phyloP scores from a whole-genome alignment of 2,888 invertebrate genomes.

The Watsonalla cultraria region DNA sequence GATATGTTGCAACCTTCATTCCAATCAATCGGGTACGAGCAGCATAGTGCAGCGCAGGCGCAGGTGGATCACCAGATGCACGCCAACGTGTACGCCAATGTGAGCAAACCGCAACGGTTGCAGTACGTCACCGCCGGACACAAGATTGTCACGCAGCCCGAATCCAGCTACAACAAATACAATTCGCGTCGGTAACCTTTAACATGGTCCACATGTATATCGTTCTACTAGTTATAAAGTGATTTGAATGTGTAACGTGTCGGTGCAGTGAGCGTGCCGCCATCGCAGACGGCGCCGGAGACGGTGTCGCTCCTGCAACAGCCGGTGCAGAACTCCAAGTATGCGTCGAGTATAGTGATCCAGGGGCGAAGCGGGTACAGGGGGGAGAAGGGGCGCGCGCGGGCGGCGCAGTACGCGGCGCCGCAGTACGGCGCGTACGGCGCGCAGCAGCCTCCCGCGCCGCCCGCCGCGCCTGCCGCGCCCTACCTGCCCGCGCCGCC shows the following conservation, averaged over 20 bases:
- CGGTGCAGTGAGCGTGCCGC: slow-evolving; percentile 44
- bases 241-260: background rate
- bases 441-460: slow-evolving; percentile 22
- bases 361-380: slow-evolving; percentile 55
- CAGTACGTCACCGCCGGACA: slow-evolving; percentile 46
- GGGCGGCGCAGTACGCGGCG: background rate
- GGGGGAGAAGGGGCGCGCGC: slow-evolving; percentile 55
- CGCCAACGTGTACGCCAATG: slow-evolving; percentile 31
- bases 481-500: slow-evolving; percentile 55
- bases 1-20: slow-evolving; percentile 51
- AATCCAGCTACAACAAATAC: slow-evolving; percentile 55
- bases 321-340: slow-evolving; percentile 59
- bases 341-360: slow-evolving; percentile 53
- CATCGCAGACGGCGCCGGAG: slow-evolving; percentile 72
- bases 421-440: slow-evolving; percentile 18
- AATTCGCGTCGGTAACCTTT: slow-evolving; percentile 42
- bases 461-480: slow-evolving; percentile 42
- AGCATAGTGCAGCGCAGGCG: slow-evolving; percentile 16
- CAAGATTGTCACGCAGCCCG: slow-evolving; percentile 53
- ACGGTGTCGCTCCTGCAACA: slow-evolving; percentile 71
- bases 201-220: background rate
- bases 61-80: slow-evolving; percentile 27
- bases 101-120: slow-evolving; percentile 42
- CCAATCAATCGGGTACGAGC: slow-evolving; percentile 47
- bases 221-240: background rate